Evolutionary conservation across 2,888 invertebrate genomes (phyloP), one percentile per base, ranked within the genome.

Genomic region (Metacarcinus magister): DNA sequence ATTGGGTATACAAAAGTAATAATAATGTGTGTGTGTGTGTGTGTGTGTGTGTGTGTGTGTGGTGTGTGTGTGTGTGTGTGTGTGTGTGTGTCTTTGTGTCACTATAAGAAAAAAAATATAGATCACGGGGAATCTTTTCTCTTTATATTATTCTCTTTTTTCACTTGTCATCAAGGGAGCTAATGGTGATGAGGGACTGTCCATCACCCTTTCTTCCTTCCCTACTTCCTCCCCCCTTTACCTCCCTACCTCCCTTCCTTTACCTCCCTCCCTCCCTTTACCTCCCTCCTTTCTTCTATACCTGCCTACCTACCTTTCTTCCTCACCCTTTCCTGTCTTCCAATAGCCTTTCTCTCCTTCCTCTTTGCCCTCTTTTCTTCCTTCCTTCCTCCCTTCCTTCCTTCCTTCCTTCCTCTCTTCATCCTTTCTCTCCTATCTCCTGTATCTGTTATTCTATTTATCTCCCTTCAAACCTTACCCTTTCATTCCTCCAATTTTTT

Each of bases 21-120:
- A n/a, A n/a, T n/a, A n/a, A n/a, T n/a, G 82, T 32, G 32, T 82
- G 82, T 82, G 82, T 82, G 82, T 82, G 82, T 82, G 82, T 82
- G 82, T 82, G 82, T 82, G 82, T 82, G 82, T 82, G 82, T 82
- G 82, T 82, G 32, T 82, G 28, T 23, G 28, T 82, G 32, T 82
- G 82, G 32, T 32, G 32, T 82, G 82, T 23, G 82, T 82, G 32
- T 82, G 82, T 32, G 82, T 82, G 32, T 82, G 82, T 82, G 82
- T 82, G 32, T 82, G 82, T 82, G 82, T 82, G 82, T 82, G 82
- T 82, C 32, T 82, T 28, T 82, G 82, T 82, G 82, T 82, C 8
- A 32, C 82, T 32, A 28, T 5, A n/a, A 2, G n/a, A 19, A n/a
- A 67, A 67, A 67, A 67, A 67, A 23, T 5, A 5, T n/a, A 67